These are phyloP conservation scores for Monodelphis domestica DNA, from an alignment of 2,797 vertebrate species.

Conservation along the genomic window DNA sequence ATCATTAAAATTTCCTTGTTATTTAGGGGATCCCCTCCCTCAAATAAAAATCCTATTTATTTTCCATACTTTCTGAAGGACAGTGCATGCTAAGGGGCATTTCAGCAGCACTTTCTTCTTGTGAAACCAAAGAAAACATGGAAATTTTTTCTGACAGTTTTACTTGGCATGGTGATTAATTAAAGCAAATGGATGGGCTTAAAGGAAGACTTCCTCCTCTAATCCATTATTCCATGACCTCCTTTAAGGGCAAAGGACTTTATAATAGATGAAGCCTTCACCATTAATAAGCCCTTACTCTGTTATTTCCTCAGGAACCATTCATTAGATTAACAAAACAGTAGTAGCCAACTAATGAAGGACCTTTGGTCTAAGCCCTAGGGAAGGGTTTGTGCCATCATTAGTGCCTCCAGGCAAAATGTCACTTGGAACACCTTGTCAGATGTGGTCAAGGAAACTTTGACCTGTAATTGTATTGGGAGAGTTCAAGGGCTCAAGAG, in stretches of 20 bases:
- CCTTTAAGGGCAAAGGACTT: constrained; percentile 74
- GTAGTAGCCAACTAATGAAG: constrained; percentile 76
- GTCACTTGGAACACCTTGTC: constrained; percentile 68
- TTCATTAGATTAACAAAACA: constrained; percentile 83
- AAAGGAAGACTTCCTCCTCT: constrained; percentile 78
- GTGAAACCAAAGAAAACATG: constrained; percentile 49
- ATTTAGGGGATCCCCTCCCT: background rate
- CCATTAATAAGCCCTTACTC: constrained; percentile 80
- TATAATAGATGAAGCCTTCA: constrained; percentile 79
- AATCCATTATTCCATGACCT: constrained; percentile 78
- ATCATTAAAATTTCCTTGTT: background rate
- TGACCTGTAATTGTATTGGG: constrained; percentile 77
- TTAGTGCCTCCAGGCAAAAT: constrained; percentile 79
- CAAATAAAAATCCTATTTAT: constrained; percentile 37
- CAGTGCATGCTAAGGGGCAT: background rate
- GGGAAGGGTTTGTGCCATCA: constrained; percentile 67
- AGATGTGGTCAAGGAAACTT: constrained; percentile 73
- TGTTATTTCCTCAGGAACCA: constrained; percentile 80
- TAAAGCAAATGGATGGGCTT: constrained; percentile 70
- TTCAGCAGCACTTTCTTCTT: constrained; percentile 39
- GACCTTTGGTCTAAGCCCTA: constrained; percentile 65
- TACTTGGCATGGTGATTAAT: constrained; percentile 72
- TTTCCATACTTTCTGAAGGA: background rate
- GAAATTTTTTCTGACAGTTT: constrained; percentile 46
- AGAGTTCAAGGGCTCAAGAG: constrained; percentile 72